Evolutionary conservation across 2,113 vertebrate species (phyloP), one percentile per base, ranked within the genome.

Genomic region (Eidolon helvum): DNA sequence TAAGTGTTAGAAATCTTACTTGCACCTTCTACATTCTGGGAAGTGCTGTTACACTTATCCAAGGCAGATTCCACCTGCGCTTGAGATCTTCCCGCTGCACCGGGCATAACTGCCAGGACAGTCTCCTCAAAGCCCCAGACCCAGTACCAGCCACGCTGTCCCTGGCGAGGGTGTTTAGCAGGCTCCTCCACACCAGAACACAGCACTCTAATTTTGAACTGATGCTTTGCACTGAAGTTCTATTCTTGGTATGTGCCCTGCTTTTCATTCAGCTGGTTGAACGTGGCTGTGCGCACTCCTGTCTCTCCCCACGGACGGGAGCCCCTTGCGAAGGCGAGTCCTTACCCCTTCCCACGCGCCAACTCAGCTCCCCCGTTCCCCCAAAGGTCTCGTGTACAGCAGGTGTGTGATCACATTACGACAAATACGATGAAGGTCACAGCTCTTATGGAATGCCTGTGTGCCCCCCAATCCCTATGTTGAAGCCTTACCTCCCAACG

Each of bases 11-110:
- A 69, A 35, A 63, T 61, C 16, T 48, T 59, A 77, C 30, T 57
- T 82, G 61, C 11, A 65, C 35, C 10, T 33, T 66, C 15, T 26
- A 50, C 24, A 50, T 50, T 48, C 59, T 12, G 21, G 15, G 45
- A 87, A 88, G 45, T 10, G n/a, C 24, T 79, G 71, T 19, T 87
- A 85, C 40, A 48, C 68, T 59, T 68, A 95, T 55, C 57, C 21
- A n/a, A 28, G 15, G 26, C 48, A 15, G 48, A 48, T 48, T 48
- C 7, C 7, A 40, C 40, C 10, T 71, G 77, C 53, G 53, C 21
- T 66, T 45, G 30, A 9, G 4, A 80, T 40, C 57, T 21, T 79
- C 55, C 63, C 18, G 22, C 4, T 35, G 5, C 9, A 38, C 12
- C 18, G 3, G 48, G 15, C 35, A 61, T 12, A 82, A 50, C 7